Conservation (phyloP, 1,140 invertebrate genomes). For the Dendrolimus punctatus region DNA sequence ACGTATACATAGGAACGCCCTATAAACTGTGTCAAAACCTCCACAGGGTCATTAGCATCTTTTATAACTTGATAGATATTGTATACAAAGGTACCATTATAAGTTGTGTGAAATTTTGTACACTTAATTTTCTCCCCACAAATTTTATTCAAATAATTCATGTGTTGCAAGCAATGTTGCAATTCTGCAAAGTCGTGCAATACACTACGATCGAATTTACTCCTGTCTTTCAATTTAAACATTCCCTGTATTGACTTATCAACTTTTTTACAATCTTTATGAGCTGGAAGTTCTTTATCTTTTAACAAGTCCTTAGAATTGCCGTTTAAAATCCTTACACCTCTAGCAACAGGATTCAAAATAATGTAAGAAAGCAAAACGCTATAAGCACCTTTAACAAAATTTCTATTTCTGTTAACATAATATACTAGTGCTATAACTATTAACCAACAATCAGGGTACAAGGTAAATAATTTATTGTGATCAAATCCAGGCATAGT, state of each 20-base stretch:
- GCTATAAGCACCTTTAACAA: constrained; percentile 14
- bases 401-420: constrained; percentile 11
- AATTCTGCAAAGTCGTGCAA: constrained; percentile 26
- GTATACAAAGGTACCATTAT: constrained; percentile 21
- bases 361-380: constrained; percentile 26
- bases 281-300: not conserved
- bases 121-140: constrained; percentile 16
- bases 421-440: constrained; percentile 23
- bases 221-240: too few species aligned
- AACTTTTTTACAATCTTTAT: constrained; percentile 11
- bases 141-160: constrained; percentile 30
- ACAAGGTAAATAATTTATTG: constrained; percentile 2
- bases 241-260: not conserved
- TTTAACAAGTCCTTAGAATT: not conserved
- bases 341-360: constrained; percentile 16
- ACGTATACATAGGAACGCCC: constrained; percentile 10
- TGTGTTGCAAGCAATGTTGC: constrained; percentile 28
- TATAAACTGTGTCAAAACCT: constrained; percentile 12
- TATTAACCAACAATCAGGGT: constrained; percentile 18
- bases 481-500: constrained; percentile 13
- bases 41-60: constrained; percentile 6
- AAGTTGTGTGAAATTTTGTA: constrained; percentile 18
- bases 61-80: constrained; percentile 16
- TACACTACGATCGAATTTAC: constrained; percentile 10
- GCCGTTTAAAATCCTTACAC: constrained; percentile 13